Evolutionary conservation across 2,888 invertebrate genomes (phyloP).

Genomic region (Theretra japonica): DNA sequence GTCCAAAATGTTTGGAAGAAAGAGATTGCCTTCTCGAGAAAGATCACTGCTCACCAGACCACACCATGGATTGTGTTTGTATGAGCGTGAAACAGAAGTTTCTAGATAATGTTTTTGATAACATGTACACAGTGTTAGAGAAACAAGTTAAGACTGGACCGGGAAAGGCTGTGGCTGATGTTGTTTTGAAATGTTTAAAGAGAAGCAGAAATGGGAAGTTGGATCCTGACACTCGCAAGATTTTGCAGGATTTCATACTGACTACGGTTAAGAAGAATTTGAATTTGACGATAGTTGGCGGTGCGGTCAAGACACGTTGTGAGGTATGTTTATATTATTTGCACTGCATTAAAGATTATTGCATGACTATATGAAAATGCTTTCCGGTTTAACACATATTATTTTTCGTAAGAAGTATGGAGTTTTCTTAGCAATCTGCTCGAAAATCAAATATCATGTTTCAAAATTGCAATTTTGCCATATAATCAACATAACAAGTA

Average conservation of each 20-base stretch:
- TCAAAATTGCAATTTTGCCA: not conserved
- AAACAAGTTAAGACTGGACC: constrained; percentile 56
- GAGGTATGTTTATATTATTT: constrained; percentile 56
- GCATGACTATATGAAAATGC: too few relatives aligned
- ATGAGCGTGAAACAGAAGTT: constrained; percentile 68
- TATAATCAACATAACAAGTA: constrained; percentile 5
- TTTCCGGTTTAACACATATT: too few relatives aligned
- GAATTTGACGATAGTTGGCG: constrained; percentile 74
- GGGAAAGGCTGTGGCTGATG: constrained; percentile 67
- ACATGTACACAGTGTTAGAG: constrained; percentile 73
- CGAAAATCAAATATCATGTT: not conserved
- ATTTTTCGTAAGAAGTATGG: constrained; percentile 24
- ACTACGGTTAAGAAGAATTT: constrained; percentile 69
- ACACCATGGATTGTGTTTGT: constrained; percentile 67
- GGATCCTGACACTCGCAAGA: constrained; percentile 57
- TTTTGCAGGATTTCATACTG: constrained; percentile 70
- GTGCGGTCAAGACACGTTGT: constrained; percentile 78
- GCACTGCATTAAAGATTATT: too few relatives aligned
- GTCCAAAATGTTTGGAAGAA: constrained; percentile 64
- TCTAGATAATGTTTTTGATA: constrained; percentile 75
- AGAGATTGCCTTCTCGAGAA: constrained; percentile 59
- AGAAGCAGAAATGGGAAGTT: constrained; percentile 74
- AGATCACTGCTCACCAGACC: constrained; percentile 57
- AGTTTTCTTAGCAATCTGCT: not conserved
- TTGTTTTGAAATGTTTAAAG: constrained; percentile 61